Percentiles rank a stretch among this genome's conserved stretches.
Evolutionary conservation across 2,113 vertebrate genomes (phyloP).

Genomic region (Neodontobutis hainanensis): DNA sequence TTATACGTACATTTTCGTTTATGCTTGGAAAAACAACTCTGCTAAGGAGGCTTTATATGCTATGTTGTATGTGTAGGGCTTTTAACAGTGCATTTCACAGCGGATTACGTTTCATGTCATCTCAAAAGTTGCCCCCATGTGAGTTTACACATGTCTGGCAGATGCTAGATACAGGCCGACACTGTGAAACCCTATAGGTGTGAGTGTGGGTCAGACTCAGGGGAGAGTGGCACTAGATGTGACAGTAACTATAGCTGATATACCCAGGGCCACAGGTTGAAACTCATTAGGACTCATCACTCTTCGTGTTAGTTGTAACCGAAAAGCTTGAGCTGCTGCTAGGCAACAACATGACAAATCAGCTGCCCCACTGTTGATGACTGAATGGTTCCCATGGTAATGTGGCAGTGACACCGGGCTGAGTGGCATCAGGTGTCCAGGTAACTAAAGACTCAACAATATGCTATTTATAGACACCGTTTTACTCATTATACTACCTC

Average conservation of each 20-base stretch:
- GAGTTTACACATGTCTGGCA: constrained; percentile 18
- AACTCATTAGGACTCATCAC: constrained; percentile 13
- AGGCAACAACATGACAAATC: constrained; percentile 26
- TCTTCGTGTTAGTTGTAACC: constrained; percentile 24
- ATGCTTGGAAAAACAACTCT: constrained; percentile 4
- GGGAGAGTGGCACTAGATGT: constrained; percentile 33
- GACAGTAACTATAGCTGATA: constrained; percentile 35
- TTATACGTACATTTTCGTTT: constrained; percentile 43
- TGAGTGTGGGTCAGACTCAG: constrained; percentile 5
- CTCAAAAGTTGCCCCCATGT: constrained; percentile 6
- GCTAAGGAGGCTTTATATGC: not conserved
- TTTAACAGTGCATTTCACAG: too few species aligned
- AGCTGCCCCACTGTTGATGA: constrained; percentile 9
- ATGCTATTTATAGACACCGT: not conserved
- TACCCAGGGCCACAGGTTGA: constrained; percentile 20
- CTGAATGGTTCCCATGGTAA: not conserved
- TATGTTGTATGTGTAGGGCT: not conserved
- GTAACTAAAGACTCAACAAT: constrained; percentile 9
- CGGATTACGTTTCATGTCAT: not conserved
- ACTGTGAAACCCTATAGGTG: constrained; percentile 30
- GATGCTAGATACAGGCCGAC: constrained; percentile 8
- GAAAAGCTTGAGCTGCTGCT: constrained; percentile 31
- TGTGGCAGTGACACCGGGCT: not conserved
- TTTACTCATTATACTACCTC: not conserved
- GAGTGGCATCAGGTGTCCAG: constrained; percentile 1